Evolutionary conservation across 2,797 vertebrate species (phyloP).

Genomic region (Chiroxiphia lanceolata): DNA sequence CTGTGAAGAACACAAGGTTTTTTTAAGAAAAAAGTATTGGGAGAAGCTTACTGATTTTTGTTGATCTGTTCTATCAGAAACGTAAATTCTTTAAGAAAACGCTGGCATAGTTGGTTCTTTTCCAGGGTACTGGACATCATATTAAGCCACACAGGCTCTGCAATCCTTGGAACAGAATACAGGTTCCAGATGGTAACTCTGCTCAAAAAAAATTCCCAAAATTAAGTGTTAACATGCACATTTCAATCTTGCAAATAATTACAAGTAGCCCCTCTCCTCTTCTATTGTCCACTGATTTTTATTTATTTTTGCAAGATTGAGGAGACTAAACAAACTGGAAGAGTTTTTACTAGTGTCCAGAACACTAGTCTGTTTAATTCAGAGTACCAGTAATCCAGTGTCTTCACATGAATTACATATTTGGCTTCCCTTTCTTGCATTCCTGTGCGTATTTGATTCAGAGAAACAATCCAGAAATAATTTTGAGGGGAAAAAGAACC

Average conservation of each 20-base stretch:
- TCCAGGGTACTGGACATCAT: slow-evolving; percentile 85
- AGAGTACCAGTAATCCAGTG: neutral
- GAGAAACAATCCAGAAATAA: neutral
- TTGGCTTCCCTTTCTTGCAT: neutral
- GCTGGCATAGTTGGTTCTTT: slow-evolving; percentile 82
- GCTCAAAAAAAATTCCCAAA: slow-evolving; percentile 12
- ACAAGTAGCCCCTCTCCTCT: neutral
- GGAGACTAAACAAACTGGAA: neutral
- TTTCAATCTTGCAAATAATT: neutral
- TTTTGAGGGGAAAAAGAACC: neutral
- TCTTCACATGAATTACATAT: neutral
- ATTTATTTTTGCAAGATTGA: neutral
- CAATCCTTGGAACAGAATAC: slow-evolving; percentile 85
- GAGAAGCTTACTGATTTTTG: slow-evolving; percentile 84
- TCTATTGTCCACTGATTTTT: neutral
- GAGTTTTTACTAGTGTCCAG: neutral
- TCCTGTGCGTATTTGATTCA: neutral
- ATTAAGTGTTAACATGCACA: neutral
- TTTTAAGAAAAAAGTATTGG: neutral
- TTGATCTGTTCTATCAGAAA: slow-evolving; percentile 83
- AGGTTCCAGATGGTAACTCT: slow-evolving; percentile 87
- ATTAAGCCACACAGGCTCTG: slow-evolving; percentile 86
- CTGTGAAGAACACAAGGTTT: neutral
- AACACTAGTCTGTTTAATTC: neutral
- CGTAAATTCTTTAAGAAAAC: slow-evolving; percentile 84